Conservation (phyloP, 2,113 vertebrate species). For the Rhabdornis inornatus region DNA sequence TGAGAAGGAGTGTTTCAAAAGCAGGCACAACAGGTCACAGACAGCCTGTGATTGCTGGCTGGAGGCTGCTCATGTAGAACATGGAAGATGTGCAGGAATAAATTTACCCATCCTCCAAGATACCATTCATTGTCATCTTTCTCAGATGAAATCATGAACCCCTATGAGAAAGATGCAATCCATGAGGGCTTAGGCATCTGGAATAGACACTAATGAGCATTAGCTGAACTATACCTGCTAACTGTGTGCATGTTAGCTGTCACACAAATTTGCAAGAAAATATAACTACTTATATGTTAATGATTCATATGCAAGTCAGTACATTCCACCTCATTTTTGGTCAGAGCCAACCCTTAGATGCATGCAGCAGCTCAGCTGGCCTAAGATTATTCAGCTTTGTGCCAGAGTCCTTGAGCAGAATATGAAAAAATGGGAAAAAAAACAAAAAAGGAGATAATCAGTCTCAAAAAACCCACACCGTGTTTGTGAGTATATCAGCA, state of each 20-base stretch:
- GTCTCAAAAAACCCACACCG: neutral
- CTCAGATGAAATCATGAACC: neutral
- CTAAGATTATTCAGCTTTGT: neutral
- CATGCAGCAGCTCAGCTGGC: neutral
- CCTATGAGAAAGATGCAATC: neutral
- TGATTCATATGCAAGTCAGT: neutral
- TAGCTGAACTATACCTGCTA: neutral
- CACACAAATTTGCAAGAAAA: neutral
- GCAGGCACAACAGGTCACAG: neutral
- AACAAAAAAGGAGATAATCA: neutral
- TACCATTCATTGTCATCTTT: neutral
- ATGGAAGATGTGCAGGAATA: neutral
- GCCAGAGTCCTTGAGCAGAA: neutral
- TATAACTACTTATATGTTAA: neutral
- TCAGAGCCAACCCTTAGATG: neutral
- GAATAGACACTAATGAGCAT: neutral
- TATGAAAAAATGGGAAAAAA: neutral
- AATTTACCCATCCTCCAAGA: neutral
- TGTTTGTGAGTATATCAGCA: neutral
- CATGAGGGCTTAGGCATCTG: neutral
- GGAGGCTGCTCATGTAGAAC: neutral
- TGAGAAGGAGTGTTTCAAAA: neutral
- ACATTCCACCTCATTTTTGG: neutral
- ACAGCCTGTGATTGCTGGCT: neutral
- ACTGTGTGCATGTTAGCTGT: neutral